Evolutionary conservation across 2,888 invertebrate genomes (phyloP), one percentile per base, ranked within the genome.

Genomic region (Eupithecia pulchellata): DNA sequence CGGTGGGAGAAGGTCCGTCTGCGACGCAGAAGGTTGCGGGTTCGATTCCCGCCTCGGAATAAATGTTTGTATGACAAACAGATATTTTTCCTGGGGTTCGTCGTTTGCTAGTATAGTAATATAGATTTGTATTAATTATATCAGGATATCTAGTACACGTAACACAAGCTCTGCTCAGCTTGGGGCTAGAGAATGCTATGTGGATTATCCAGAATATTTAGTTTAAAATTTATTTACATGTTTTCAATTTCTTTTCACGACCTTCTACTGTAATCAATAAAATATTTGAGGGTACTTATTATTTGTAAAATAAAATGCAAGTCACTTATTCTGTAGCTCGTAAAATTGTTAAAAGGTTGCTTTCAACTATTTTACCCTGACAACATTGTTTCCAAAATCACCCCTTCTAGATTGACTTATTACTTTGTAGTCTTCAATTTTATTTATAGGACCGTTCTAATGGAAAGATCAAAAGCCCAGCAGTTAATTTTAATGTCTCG

Each of bases 401-500:
- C 76, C 80, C 81, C 82, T 83, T 84, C 61, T 29, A 77, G 82
- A 91, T 91, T 89, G 89, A 89, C 87, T 90, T 88, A 91, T 89
- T 87, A 88, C 86, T 81, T 84, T 81, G 83, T 85, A 81, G 80
- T 86, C 80, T 86, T 84, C 84, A 85, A 84, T 82, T 84, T 83
- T 91, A 91, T 93, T 91, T 92, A 92, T 89, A 92, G 91, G 81
- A 81, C 80, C 87, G 87, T 86, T 86, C 90, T 93, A 93, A 93
- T 93, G 93, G 92, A 93, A 93, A 94, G 93, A 94, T 94, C 93
- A 94, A 93, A 94, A 88, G 92, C 84, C 83, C 86, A 84, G 88
- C 87, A 91, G 92, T 93, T 93, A 92, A 93, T 93, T 93, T 94
- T 93, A 92, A 93, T 93, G 93, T 92, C 92, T 90, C 90, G 82